These are phyloP conservation scores for Corydoras maculifer DNA, from an alignment of 2,113 vertebrate genomes.

Conservation along the genomic window DNA sequence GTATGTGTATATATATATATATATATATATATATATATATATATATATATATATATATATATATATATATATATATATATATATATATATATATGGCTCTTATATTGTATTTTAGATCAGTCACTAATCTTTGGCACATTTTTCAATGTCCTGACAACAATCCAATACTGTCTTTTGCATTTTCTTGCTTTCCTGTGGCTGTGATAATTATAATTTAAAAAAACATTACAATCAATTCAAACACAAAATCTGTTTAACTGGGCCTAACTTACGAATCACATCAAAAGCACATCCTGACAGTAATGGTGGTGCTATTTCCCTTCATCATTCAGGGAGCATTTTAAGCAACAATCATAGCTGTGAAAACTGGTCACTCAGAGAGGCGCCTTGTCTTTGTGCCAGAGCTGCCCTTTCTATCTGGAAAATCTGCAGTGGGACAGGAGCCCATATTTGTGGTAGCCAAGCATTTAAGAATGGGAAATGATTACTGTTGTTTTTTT, in stretches of 20 bases:
- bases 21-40: too few relatives aligned
- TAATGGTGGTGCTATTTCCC: conserved; percentile 64
- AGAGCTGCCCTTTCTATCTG: conserved; percentile 72
- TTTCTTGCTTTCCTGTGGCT: conserved; percentile 32
- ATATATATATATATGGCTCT: too few relatives aligned
- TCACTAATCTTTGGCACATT: too few relatives aligned
- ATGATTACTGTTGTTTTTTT: conserved; percentile 79
- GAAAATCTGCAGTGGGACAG: conserved; percentile 71
- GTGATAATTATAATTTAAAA: background rate
- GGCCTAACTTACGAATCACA: conserved; percentile 52
- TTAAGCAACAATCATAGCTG: conserved; percentile 67
- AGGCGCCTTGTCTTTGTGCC: conserved; percentile 72
- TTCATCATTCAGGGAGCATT: conserved; percentile 57
- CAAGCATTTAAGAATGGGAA: conserved; percentile 76
- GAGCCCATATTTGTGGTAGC: conserved; percentile 64
- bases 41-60: too few relatives aligned
- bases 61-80: too few relatives aligned
- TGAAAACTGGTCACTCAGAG: conserved; percentile 71
- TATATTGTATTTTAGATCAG: too few relatives aligned
- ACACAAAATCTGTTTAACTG: conserved; percentile 17
- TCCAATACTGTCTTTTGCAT: background rate
- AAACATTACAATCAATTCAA: too few relatives aligned
- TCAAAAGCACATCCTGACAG: conserved; percentile 57
- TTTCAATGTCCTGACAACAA: too few relatives aligned
- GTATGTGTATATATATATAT: too few relatives aligned